A percentile compares a stretch with the other conserved stretches of the same genome.
These are phyloP conservation scores for Cydia pomonella DNA, from an alignment of 1,140 invertebrate genomes.

Conservation along the genomic window DNA sequence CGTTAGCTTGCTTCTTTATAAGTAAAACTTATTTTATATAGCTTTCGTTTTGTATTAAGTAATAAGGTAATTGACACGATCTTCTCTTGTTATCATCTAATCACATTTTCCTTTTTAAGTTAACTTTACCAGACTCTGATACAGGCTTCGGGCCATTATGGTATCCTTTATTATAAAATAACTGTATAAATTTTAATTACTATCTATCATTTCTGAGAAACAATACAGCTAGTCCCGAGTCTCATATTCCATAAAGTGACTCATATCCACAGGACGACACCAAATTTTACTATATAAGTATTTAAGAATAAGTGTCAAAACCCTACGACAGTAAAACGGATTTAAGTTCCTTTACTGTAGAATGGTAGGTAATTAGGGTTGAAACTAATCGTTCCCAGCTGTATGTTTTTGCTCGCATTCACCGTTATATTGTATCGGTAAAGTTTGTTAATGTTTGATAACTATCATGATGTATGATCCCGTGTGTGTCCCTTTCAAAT, in stretches of 20 bases:
- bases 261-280: background rate
- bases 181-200: background rate
- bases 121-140: no score
- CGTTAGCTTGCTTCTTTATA: no score
- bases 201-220: background rate
- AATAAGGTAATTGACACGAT: no score
- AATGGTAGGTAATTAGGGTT: background rate
- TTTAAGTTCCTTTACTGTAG: background rate
- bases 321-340: background rate
- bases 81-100: no score
- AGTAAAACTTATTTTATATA: no score
- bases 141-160: no score
- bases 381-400: constrained; percentile 7
- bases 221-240: background rate
- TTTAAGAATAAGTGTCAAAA: background rate
- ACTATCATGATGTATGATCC: background rate
- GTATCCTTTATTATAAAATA: background rate
- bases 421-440: constrained; percentile 1
- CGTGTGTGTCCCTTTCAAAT: background rate
- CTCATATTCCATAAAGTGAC: background rate
- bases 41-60: no score
- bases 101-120: no score
- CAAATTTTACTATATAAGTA: background rate
- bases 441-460: constrained; percentile 2
- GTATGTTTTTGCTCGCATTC: background rate